Evolutionary conservation across 2,113 vertebrate species (phyloP).

Genomic region (Triplophysa tibetana): DNA sequence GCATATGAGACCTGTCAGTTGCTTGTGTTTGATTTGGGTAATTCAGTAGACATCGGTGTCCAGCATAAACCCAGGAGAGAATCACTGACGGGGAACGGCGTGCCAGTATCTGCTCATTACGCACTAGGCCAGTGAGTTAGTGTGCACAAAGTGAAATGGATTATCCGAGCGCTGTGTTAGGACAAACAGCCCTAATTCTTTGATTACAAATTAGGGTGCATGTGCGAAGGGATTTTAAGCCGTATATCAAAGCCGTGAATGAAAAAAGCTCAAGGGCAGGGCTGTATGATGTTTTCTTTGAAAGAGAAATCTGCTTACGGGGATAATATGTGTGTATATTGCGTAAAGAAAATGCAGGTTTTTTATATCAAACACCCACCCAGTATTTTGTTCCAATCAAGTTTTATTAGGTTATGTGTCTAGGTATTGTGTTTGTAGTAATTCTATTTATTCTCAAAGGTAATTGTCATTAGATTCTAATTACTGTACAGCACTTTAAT

Average conservation of each 20-base stretch:
- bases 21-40: constrained; percentile 33
- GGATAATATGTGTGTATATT: neutral
- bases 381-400: too few relatives aligned
- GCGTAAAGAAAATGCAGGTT: too few relatives aligned
- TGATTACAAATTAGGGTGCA: constrained; percentile 54
- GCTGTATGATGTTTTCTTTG: neutral
- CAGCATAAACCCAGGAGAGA: constrained; percentile 38
- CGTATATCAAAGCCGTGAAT: constrained; percentile 41
- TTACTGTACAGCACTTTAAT: neutral
- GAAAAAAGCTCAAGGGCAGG: constrained; percentile 20
- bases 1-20: constrained; percentile 28
- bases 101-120: constrained; percentile 49
- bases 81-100: constrained; percentile 5
- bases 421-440: too few relatives aligned
- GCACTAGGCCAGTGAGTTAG: constrained; percentile 42
- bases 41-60: constrained; percentile 25
- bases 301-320: neutral
- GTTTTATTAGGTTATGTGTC: too few relatives aligned
- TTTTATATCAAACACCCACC: too few relatives aligned
- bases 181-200: constrained; percentile 51
- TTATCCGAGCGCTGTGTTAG: constrained; percentile 47
- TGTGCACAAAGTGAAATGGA: constrained; percentile 56
- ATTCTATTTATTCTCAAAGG: too few relatives aligned
- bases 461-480: neutral
- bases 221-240: constrained; percentile 44